Evolutionary conservation across 2,113 vertebrate genomes (phyloP).

Genomic region (Anser cygnoides): DNA sequence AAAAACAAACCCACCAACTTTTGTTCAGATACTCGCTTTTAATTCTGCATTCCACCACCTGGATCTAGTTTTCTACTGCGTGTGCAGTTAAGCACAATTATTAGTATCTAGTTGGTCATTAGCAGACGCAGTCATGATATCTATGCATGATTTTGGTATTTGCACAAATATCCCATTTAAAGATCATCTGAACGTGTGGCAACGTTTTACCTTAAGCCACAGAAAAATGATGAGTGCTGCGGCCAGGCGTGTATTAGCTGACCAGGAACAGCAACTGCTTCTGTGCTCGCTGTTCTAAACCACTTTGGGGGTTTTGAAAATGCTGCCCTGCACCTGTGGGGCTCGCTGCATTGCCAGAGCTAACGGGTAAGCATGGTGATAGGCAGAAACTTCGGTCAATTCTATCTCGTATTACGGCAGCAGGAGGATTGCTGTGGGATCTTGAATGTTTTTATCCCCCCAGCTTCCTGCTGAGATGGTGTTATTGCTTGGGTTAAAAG

Average conservation of each 20-base stretch:
- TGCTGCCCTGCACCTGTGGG: background rate
- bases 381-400: constrained; percentile 15
- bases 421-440: constrained; percentile 21
- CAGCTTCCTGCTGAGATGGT: constrained; percentile 42
- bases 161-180: fast-evolving
- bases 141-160: background rate
- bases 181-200: background rate
- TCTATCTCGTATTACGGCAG: background rate
- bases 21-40: background rate
- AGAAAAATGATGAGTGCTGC: fast-evolving
- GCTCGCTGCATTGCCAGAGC: background rate
- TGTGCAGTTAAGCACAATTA: background rate
- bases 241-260: background rate
- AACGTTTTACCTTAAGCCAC: background rate
- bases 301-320: background rate
- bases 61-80: background rate
- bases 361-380: background rate
- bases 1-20: no score
- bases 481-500: constrained; percentile 52
- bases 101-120: background rate
- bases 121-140: background rate
- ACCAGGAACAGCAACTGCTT: background rate
- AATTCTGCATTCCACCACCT: background rate
- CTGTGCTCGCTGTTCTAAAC: background rate
- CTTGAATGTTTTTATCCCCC: background rate